Percentiles rank a stretch among this genome's conserved stretches.
Evolutionary conservation across 2,888 invertebrate species (phyloP).

Genomic region (Ligdia adustata): DNA sequence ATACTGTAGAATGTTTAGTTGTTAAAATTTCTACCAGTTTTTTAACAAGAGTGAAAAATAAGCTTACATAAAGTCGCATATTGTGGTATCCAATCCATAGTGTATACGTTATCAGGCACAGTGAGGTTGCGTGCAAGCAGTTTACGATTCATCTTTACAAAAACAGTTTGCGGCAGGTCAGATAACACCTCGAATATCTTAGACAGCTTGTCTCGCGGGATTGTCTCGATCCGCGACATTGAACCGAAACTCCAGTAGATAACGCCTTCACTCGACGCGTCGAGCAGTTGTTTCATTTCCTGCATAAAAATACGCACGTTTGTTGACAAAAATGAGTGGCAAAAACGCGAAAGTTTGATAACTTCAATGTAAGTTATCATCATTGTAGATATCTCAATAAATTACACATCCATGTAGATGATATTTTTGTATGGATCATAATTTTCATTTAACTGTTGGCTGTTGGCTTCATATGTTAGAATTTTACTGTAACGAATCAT

Average conservation of each 20-base stretch:
- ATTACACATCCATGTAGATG: too few relatives aligned
- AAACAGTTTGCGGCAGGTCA: slow-evolving; percentile 77
- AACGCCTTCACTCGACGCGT: slow-evolving; percentile 75
- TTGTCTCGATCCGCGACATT: slow-evolving; percentile 81
- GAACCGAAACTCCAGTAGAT: slow-evolving; percentile 85
- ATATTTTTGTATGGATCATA: too few relatives aligned
- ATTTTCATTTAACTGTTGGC: too few relatives aligned
- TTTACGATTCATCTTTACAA: slow-evolving; percentile 81
- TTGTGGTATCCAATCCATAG: slow-evolving; percentile 83
- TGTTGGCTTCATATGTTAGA: too few relatives aligned
- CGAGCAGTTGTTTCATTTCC: slow-evolving; percentile 71
- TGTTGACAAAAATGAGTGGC: too few relatives aligned
- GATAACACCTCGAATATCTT: slow-evolving; percentile 79
- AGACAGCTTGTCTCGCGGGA: slow-evolving; percentile 70
- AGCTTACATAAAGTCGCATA: slow-evolving; percentile 80
- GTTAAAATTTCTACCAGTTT: too few relatives aligned
- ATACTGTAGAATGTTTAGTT: too few relatives aligned
- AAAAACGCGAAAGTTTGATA: too few relatives aligned
- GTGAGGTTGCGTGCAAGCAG: slow-evolving; percentile 72
- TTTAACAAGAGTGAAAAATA: too few relatives aligned
- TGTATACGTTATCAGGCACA: slow-evolving; percentile 76
- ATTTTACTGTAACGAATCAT: too few relatives aligned
- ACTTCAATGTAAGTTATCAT: too few relatives aligned
- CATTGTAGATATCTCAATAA: too few relatives aligned
- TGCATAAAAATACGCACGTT: slow-evolving; percentile 36